These are phyloP conservation scores for Pristionchus exspectatus DNA, from an alignment of 2,888 invertebrate species.

Conservation along the genomic window DNA sequence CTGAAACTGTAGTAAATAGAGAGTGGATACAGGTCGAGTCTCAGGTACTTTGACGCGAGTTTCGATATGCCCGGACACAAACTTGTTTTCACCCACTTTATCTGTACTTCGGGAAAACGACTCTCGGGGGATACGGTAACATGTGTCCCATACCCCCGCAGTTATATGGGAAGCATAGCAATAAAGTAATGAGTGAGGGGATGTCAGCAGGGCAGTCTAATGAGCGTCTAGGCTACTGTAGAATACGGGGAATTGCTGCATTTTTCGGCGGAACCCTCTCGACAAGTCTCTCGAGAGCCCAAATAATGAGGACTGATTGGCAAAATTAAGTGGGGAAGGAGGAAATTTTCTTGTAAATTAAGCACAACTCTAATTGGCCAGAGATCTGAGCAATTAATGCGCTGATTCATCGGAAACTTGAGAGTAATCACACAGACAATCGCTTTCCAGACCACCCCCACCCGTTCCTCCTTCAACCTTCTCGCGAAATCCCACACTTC, in stretches of 20 bases:
- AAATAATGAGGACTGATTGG: background rate
- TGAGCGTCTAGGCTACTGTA: background rate
- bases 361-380: too few relatives aligned
- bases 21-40: background rate
- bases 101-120: background rate
- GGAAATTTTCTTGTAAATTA: background rate
- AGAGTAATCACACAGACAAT: background rate
- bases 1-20: too few relatives aligned
- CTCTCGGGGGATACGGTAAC: background rate
- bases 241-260: background rate
- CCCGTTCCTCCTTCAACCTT: slow-evolving; percentile 18
- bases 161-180: background rate
- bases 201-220: too few relatives aligned
- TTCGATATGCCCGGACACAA: background rate
- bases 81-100: background rate
- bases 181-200: background rate
- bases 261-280: background rate
- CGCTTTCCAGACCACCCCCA: slow-evolving; percentile 38
- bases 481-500: slow-evolving; percentile 33
- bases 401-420: background rate
- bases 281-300: background rate
- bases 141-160: background rate
- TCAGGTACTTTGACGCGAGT: background rate
- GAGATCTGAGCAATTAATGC: too few relatives aligned
- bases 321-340: background rate